Evolutionary conservation across 2,888 invertebrate genomes (phyloP), one percentile per base, ranked within the genome.

Genomic region (Nemapogon koenigi): DNA sequence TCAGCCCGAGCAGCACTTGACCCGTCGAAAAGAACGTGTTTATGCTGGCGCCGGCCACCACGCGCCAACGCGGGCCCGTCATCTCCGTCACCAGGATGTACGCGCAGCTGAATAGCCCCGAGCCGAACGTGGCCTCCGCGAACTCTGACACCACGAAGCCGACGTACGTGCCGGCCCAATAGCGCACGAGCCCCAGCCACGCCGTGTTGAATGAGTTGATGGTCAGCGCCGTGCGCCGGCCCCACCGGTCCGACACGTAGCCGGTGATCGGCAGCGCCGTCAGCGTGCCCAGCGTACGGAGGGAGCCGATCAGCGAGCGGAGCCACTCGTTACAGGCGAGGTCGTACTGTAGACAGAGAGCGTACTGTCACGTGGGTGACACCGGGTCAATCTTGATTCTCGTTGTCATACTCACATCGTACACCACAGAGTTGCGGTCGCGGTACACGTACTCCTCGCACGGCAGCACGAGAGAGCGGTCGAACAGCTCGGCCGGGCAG

Each of bases 1-100:
- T 66, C 26, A 84, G 55, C 1, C 87, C 90, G 38, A 88, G 56
- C 1, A 83, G 47, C 18, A 87, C 79, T 62, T 88, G 87, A 0
- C 90, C 90, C 3, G 87, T 40, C 0, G 89, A 84, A 53, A 87
- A 90, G 50, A 83, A 84, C 3, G 85, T 82, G 39, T 85, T 85
- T 40, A 88, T 79, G 17, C 87, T 67, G 4, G 87, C 86, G 14
- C 89, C 87, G 3, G 83, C 85, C 6, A 87, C 62, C 1, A 89
- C 87, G 22, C 91, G 81, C 29, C 82, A 83, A 32, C 82, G 82
- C 1, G 88, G 87, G 0, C 89, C 89, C 3, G 89, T 86, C 38
- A 90, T 66, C 57, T 92, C 92, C 57, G 90, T 81, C 28, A 85
- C 89, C 44, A 87, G 61, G 46, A 90, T 85, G 54, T 88, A 89